Conservation (phyloP, 2,888 invertebrate species). For the Nymphalis polychloros region DNA sequence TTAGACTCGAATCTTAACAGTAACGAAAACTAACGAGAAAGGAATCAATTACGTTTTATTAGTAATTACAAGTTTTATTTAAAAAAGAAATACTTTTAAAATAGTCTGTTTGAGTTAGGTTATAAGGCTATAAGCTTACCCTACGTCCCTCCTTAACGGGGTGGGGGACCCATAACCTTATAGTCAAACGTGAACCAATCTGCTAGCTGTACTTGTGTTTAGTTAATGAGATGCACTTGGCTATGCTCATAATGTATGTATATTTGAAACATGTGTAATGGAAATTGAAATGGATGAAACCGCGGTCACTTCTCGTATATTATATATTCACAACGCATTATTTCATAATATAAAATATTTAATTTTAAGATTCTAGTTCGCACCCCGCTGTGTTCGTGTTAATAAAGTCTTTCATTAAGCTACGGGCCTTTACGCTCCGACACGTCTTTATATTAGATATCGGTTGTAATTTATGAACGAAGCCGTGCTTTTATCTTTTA, state of each 20-base stretch:
- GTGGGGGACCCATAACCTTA: no score
- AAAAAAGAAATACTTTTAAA: not conserved
- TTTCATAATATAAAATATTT: conserved; percentile 16
- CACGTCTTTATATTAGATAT: conserved; percentile 25
- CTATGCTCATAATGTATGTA: no score
- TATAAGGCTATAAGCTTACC: no score
- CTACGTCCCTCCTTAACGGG: not conserved
- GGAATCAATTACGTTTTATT: not conserved
- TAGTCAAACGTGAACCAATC: not conserved
- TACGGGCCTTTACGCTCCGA: conserved; percentile 7
- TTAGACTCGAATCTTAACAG: no score
- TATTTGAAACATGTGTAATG: no score
- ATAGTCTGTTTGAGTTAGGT: no score
- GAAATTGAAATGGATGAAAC: no score
- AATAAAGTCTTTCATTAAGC: conserved; percentile 39
- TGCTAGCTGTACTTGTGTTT: not conserved
- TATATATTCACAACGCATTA: not conserved
- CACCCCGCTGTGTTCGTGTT: conserved; percentile 32
- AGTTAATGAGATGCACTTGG: not conserved
- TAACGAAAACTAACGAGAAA: no score
- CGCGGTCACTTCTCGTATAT: no score
- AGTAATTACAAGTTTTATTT: not conserved
- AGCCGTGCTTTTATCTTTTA: not conserved
- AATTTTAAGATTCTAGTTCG: conserved; percentile 31
- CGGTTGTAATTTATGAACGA: conserved; percentile 12